phyloP scores from a whole-genome alignment of 2,797 vertebrate species.

The Sebastes melanostomus region DNA sequence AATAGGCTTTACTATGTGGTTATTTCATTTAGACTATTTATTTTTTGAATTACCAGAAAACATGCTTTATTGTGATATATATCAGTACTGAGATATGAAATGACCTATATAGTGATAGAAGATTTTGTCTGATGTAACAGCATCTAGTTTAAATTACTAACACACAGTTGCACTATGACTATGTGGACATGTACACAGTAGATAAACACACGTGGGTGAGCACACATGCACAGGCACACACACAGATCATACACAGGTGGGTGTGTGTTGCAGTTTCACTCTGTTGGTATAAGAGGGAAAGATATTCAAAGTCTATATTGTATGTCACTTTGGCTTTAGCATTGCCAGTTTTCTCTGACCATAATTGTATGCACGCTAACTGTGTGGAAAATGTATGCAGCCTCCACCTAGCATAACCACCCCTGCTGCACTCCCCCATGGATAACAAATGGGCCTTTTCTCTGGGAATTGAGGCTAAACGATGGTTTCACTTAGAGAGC shows the following conservation, averaged over 20 bases:
- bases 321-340: constrained; percentile 56
- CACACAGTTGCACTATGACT: not conserved
- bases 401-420: constrained; percentile 79
- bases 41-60: no score
- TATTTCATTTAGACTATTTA: no score
- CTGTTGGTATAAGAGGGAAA: constrained; percentile 18
- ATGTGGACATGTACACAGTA: not conserved
- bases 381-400: constrained; percentile 83
- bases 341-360: constrained; percentile 55
- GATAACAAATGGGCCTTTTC: constrained; percentile 88
- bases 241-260: not conserved
- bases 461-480: constrained; percentile 87
- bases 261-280: constrained; percentile 4
- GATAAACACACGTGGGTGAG: not conserved
- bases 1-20: no score
- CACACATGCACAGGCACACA: not conserved
- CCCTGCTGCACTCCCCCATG: constrained; percentile 80
- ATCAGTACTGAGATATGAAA: no score
- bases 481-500: constrained; percentile 89
- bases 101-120: no score
- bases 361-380: constrained; percentile 79
- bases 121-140: not conserved
- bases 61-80: no score
- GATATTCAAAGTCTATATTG: constrained; percentile 55
- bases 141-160: not conserved